A percentile compares a stretch with the other conserved stretches of the same genome.
Conservation (phyloP, 1,140 invertebrate genomes). For the Uloborus diversus region DNA sequence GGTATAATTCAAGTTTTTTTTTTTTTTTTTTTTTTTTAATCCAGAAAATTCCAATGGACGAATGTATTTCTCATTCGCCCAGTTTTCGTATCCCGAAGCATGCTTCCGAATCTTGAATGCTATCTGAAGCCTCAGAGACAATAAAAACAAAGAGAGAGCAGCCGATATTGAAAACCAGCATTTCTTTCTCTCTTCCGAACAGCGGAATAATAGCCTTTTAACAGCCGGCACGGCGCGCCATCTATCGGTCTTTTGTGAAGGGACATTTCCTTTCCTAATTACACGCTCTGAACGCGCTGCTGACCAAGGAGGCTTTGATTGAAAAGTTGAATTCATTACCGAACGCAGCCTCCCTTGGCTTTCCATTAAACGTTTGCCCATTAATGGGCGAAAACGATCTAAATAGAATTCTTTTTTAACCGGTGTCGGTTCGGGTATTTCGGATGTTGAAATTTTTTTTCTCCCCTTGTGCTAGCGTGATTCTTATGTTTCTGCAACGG, state of each 20-base stretch:
- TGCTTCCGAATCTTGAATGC: too few relatives aligned
- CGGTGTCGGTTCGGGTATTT: constrained; percentile 1
- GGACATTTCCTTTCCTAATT: constrained; percentile 45
- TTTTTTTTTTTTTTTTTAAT: too few relatives aligned
- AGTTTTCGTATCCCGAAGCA: too few relatives aligned
- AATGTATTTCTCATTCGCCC: too few relatives aligned
- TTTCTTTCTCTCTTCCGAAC: neutral
- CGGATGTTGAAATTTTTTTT: neutral
- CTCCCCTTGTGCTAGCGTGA: neutral
- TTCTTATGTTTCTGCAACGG: too few relatives aligned
- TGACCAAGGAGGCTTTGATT: constrained; percentile 42
- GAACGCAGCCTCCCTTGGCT: constrained; percentile 6
- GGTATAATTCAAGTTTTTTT: too few relatives aligned
- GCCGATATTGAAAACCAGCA: neutral
- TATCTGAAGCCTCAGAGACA: neutral
- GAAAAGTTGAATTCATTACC: constrained; percentile 54
- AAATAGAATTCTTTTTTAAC: constrained; percentile 29
- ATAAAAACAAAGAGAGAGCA: neutral
- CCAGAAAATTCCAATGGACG: too few relatives aligned
- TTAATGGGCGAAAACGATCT: constrained; percentile 31
- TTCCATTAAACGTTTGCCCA: constrained; percentile 27
- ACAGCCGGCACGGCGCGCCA: constrained; percentile 18
- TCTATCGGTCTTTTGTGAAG: constrained; percentile 9
- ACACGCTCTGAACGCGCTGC: constrained; percentile 32
- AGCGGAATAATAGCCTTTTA: constrained; percentile 13